Evolutionary conservation across 92 coral and sea anemone genomes (phyloP), one percentile per base, ranked within the genome.

Genomic region (Pocillopora meandrina): DNA sequence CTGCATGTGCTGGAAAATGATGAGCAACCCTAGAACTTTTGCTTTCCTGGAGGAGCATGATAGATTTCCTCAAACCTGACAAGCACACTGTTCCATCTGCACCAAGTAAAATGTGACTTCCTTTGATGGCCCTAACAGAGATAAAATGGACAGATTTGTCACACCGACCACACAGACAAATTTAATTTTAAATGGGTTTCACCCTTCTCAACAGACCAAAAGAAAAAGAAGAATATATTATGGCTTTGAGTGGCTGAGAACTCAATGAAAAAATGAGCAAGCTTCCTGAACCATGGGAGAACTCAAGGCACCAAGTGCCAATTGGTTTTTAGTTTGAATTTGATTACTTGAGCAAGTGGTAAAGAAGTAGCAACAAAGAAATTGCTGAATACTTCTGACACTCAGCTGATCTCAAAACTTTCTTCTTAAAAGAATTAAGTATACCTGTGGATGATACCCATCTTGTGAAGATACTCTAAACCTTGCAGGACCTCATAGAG

Each of bases 391-490:
- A 42, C 52, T 42, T 42, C 52, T 3, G 52, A 42, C 52, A 42
- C 52, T 42, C 52, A 7, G 52, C 52, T 42, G 52, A 42, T 42
- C 4, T 42, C 52, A 42, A 42, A 3, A 42, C 52, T 42, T 42
- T 42, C 7, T 12, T 34, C 47, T 49, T 9, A 80, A 36, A 23
- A 1, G 5, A 55, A 26, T 2, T 12, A 26, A 19, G 65, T 68
- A 69, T 71, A 97, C 99, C 99, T 95, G 88, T 97, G 99, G 84
- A 97, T 92, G 49, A 95, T 89, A 17, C 92, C 92, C 93, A 97
- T 89, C 62, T 89, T 94, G 86, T 97, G 98, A 82, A 97, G 91
- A 78, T 97, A 92, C 12, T 97, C 99, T 74, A 97, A 79, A 11
- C 95, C 99, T 70, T 92, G 98, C 33, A 97, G 89, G 33, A 89